phyloP scores from a whole-genome alignment of 2,888 invertebrate genomes.

The Hydraecia micacea region DNA sequence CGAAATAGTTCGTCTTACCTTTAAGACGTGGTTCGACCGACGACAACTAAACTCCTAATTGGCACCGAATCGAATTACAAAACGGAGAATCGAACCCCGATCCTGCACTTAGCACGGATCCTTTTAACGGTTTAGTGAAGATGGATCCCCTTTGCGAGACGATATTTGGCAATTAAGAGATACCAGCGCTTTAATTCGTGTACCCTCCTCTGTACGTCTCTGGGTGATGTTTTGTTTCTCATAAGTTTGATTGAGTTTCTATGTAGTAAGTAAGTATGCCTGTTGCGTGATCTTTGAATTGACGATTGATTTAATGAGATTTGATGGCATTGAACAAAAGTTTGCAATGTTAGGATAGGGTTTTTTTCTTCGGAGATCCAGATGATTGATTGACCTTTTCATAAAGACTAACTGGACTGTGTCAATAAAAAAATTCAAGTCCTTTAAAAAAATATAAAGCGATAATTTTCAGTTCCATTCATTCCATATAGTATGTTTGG shows the following conservation, averaged over 20 bases:
- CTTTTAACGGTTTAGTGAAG: conserved; percentile 90
- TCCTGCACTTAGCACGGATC: conserved; percentile 88
- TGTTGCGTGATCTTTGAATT: conserved; percentile 15
- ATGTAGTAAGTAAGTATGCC: conserved; percentile 25
- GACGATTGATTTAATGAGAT: conserved; percentile 5
- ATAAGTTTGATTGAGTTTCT: conserved; percentile 37
- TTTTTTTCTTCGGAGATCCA: not conserved
- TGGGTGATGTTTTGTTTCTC: conserved; percentile 46
- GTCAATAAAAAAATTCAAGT: not conserved
- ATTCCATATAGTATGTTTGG: not conserved
- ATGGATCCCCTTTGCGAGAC: conserved; percentile 86
- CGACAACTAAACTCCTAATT: conserved; percentile 89
- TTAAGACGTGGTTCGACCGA: conserved; percentile 79
- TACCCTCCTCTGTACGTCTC: conserved; percentile 46
- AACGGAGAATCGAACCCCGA: conserved; percentile 89
- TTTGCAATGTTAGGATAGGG: not conserved
- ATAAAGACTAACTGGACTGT: no score
- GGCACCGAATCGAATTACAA: conserved; percentile 88
- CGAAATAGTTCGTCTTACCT: conserved; percentile 78
- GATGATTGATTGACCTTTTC: no score
- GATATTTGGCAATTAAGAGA: conserved; percentile 88
- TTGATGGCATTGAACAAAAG: not conserved
- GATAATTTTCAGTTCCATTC: not conserved
- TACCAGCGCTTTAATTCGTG: conserved; percentile 74
- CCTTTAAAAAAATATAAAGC: not conserved